Evolutionary conservation across 2,113 vertebrate species (phyloP).

Genomic region (Scomber colias): DNA sequence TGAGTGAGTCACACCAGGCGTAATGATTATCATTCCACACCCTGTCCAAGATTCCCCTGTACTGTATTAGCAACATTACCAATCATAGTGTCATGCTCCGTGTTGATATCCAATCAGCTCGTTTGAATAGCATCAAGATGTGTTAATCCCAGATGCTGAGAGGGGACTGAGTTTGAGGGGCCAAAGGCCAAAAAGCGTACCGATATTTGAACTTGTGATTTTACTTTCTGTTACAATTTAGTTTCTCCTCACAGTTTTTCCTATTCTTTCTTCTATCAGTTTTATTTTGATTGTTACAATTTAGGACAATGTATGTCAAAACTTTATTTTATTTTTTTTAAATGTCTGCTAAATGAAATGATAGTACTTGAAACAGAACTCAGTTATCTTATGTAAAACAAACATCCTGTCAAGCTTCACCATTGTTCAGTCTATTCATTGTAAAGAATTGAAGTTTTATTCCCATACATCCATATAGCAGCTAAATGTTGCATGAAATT

Average conservation of each 20-base stretch:
- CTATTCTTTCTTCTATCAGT: background rate
- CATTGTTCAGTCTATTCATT: background rate
- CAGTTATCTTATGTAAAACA: constrained; percentile 9
- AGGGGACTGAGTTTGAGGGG: background rate
- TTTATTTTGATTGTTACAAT: background rate
- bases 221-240: background rate
- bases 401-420: constrained; percentile 2
- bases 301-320: too few relatives aligned
- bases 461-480: background rate
- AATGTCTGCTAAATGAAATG: too few relatives aligned
- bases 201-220: background rate
- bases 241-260: background rate
- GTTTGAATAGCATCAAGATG: constrained; percentile 47
- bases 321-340: too few relatives aligned
- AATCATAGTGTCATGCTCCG: constrained; percentile 45
- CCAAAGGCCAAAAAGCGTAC: background rate
- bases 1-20: constrained; percentile 53
- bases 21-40: constrained; percentile 74
- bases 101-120: constrained; percentile 55
- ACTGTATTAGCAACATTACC: constrained; percentile 50
- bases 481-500: background rate
- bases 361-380: background rate
- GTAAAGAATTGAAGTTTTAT: background rate
- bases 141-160: constrained; percentile 43
- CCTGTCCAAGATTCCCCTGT: constrained; percentile 44